Conservation (phyloP, 2,113 vertebrate species). For the Rhinogobius similis region DNA sequence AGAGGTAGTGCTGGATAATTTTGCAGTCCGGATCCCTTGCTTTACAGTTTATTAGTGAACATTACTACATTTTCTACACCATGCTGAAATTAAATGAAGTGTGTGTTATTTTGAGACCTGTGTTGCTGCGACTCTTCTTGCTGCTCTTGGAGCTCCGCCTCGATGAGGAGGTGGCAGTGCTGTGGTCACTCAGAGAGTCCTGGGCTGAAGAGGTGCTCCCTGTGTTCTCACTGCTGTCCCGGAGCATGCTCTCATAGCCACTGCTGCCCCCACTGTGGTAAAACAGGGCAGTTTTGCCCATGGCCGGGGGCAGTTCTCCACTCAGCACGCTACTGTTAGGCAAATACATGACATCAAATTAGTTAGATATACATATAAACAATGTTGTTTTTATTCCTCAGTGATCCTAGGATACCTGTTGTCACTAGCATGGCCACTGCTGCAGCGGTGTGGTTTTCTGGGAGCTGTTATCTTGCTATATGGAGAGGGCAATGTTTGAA, state of each 20-base stretch:
- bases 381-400: neutral
- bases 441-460: conserved; percentile 91
- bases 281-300: conserved; percentile 96
- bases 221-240: conserved; percentile 97
- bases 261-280: conserved; percentile 98
- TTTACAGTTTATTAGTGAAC: neutral
- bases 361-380: neutral
- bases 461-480: conserved; percentile 98
- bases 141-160: conserved; percentile 89
- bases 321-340: conserved; percentile 92
- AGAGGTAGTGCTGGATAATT: conserved; percentile 1
- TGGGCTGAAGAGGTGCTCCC: conserved; percentile 94
- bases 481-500: conserved; percentile 89
- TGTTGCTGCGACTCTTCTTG: conserved; percentile 88
- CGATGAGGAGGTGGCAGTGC: conserved; percentile 88
- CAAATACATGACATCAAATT: neutral
- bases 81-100: neutral
- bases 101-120: conserved; percentile 73
- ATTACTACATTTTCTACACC: neutral
- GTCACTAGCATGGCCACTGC: conserved; percentile 96
- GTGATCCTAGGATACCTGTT: conserved; percentile 67
- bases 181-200: conserved; percentile 96
- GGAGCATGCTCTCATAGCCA: conserved; percentile 96
- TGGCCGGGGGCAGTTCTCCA: conserved; percentile 94
- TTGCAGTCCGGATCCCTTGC: neutral